Percentiles rank a stretch among this genome's conserved stretches.
phyloP scores from a whole-genome alignment of 2,888 invertebrate genomes.

The Gisinianus flammeolus region DNA sequence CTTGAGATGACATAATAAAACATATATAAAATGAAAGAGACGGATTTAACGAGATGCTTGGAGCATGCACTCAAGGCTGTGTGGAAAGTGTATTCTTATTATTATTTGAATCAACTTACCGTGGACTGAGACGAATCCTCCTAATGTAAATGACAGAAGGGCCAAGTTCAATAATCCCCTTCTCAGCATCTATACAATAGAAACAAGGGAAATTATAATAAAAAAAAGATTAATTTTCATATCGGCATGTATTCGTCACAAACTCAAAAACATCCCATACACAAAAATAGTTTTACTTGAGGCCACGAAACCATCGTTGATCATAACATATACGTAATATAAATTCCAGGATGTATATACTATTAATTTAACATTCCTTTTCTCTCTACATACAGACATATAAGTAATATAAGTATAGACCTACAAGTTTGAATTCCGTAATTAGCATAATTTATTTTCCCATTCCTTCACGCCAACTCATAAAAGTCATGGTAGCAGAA shows the following conservation, averaged over 20 bases:
- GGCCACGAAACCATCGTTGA: no score
- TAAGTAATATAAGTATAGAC: no score
- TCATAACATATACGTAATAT: no score
- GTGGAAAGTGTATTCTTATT: no score
- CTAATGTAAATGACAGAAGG: slow-evolving; percentile 52
- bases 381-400: not conserved
- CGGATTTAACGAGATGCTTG: no score
- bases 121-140: slow-evolving; percentile 56
- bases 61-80: no score
- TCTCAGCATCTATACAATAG: slow-evolving; percentile 54
- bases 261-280: no score
- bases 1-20: no score
- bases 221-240: not conserved
- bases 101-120: slow-evolving; percentile 49
- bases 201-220: slow-evolving; percentile 19
- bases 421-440: not conserved
- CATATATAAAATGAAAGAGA: no score
- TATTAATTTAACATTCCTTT: not conserved
- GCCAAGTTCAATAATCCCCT: slow-evolving; percentile 59
- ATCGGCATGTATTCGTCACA: no score
- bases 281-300: not conserved
- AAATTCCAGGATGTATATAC: no score
- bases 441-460: slow-evolving; percentile 32
- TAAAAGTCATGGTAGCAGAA: slow-evolving; percentile 25
- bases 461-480: not conserved